These are phyloP conservation scores for Heliothis peltigera DNA, from an alignment of 2,888 invertebrate species.

Conservation along the genomic window DNA sequence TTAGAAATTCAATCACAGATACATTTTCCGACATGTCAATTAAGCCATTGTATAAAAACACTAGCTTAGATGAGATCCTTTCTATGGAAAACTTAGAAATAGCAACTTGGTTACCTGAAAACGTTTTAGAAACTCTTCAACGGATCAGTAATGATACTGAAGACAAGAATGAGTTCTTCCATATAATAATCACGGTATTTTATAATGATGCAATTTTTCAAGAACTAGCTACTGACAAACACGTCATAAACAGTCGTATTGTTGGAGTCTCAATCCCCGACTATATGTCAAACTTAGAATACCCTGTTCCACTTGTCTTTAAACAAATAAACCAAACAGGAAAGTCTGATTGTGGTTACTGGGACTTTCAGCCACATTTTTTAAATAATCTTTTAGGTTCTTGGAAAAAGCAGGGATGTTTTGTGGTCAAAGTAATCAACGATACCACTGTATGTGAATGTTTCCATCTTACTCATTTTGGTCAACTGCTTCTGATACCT, in stretches of 20 bases:
- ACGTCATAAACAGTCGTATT: constrained; percentile 85
- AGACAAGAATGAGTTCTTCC: constrained; percentile 65
- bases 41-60: constrained; percentile 80
- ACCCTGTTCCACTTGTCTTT: constrained; percentile 89
- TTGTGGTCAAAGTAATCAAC: constrained; percentile 70
- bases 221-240: constrained; percentile 73
- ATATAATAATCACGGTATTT: constrained; percentile 88
- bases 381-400: constrained; percentile 72
- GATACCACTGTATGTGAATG: constrained; percentile 84
- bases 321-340: constrained; percentile 66
- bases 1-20: constrained; percentile 66
- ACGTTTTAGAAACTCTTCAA: constrained; percentile 78
- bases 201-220: constrained; percentile 89
- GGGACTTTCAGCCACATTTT: constrained; percentile 85
- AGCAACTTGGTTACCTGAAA: constrained; percentile 87
- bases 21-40: constrained; percentile 81
- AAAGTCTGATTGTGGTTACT: constrained; percentile 87
- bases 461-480: constrained; percentile 91
- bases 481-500: constrained; percentile 85
- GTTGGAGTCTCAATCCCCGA: constrained; percentile 91
- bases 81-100: constrained; percentile 85
- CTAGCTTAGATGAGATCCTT: constrained; percentile 84
- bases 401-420: constrained; percentile 90
- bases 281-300: constrained; percentile 87
- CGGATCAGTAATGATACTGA: constrained; percentile 65